Evolutionary conservation across 2,797 vertebrate species (phyloP).

Genomic region (Darevskia nairensis): DNA sequence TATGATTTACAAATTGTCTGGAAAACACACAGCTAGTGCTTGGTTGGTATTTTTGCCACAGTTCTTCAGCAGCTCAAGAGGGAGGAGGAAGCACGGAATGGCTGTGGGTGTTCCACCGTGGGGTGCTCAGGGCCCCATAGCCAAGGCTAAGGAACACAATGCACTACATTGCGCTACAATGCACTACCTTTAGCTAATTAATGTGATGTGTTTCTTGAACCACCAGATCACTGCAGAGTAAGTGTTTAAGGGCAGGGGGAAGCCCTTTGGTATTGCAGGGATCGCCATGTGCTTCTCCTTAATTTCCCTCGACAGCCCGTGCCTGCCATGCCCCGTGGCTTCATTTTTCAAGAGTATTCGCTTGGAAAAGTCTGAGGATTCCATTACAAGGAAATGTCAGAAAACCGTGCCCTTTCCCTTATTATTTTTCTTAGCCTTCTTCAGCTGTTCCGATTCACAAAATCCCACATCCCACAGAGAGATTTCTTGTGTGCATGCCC

Average conservation of each 20-base stretch:
- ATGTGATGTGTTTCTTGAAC: conserved; percentile 58
- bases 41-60: not conserved
- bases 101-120: not conserved
- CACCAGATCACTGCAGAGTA: conserved; percentile 58
- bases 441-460: not conserved
- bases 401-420: conserved; percentile 4
- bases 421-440: rapidly evolving
- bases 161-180: no score
- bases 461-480: rapidly evolving
- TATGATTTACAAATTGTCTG: not conserved
- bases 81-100: no score
- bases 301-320: not conserved
- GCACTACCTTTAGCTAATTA: conserved; percentile 24
- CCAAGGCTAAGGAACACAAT: not conserved
- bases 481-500: rapidly evolving
- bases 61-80: no score
- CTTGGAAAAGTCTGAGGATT: conserved; percentile 4
- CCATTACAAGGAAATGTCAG: not conserved
- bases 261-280: not conserved
- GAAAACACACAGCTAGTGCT: not conserved
- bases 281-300: conserved; percentile 21
- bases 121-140: not conserved
- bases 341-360: not conserved
- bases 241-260: conserved; percentile 26
- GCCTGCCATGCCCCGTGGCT: not conserved